Conservation (phyloP, 2,113 vertebrate species). For the Alosa alosa region DNA sequence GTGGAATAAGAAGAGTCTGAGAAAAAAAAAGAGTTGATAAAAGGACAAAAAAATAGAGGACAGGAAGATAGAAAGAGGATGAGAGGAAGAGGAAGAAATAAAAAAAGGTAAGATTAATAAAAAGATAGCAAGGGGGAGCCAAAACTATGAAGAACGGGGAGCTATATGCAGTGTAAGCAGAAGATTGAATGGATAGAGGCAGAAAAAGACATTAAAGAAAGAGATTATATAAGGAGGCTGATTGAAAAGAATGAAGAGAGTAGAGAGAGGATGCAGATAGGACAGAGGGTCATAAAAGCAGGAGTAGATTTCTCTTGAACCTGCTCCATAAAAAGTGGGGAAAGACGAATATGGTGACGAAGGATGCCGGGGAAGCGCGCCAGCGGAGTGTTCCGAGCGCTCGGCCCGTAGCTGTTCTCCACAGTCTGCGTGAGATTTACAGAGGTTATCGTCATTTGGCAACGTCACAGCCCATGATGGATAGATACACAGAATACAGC, state of each 20-base stretch:
- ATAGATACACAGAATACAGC: slow-evolving; percentile 2
- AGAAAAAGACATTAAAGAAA: slow-evolving; percentile 1
- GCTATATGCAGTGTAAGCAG: neutral
- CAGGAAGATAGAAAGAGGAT: neutral
- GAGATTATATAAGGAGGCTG: neutral
- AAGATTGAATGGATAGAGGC: neutral
- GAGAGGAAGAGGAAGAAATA: neutral
- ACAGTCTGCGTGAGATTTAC: neutral
- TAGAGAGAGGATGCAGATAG: neutral
- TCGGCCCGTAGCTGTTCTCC: neutral
- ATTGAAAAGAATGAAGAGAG: neutral
- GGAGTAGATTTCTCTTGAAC: neutral
- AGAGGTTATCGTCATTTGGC: slow-evolving; percentile 31
- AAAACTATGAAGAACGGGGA: neutral
- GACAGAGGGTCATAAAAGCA: slow-evolving; percentile 19
- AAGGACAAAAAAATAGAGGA: neutral
- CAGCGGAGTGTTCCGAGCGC: slow-evolving; percentile 6
- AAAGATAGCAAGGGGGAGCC: neutral
- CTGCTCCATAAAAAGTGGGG: neutral
- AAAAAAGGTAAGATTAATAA: slow-evolving; percentile 2
- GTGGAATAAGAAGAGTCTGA: no score
- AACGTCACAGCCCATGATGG: neutral
- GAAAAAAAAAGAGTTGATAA: no score
- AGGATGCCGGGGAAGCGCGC: slow-evolving; percentile 16
- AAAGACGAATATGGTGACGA: neutral